Percentiles rank a stretch among this genome's conserved stretches.
Conservation (phyloP, 2,888 invertebrate genomes). For the Tenthredo mesomela region DNA sequence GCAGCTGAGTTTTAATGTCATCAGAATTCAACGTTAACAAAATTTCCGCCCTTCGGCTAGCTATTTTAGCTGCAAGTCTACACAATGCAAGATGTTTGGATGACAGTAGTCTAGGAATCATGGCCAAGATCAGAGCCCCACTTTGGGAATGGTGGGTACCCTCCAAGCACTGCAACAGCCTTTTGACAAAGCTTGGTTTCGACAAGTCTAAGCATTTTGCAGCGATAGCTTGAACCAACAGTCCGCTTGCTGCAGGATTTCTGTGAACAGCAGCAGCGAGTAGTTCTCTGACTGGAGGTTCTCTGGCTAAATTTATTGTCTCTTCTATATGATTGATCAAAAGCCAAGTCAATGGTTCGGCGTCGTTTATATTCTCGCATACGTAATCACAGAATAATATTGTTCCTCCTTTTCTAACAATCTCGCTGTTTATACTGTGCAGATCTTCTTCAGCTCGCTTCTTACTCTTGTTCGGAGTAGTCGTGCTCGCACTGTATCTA, state of each 20-base stretch:
- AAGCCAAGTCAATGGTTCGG: conserved; percentile 88
- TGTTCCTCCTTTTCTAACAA: conserved; percentile 84
- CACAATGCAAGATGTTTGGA: conserved; percentile 85
- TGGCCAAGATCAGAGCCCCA: conserved; percentile 84
- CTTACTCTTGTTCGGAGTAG: conserved; percentile 64
- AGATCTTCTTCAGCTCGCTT: conserved; percentile 67
- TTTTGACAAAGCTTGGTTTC: conserved; percentile 85
- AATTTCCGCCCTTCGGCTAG: conserved; percentile 85
- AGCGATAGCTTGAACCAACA: conserved; percentile 86
- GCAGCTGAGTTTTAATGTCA: conserved; percentile 83
- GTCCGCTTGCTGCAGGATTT: conserved; percentile 84
- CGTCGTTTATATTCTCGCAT: conserved; percentile 85
- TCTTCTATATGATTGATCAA: conserved; percentile 86
- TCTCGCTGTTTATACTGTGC: conserved; percentile 81
- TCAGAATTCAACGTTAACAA: conserved; percentile 83
- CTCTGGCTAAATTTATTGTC: conserved; percentile 83
- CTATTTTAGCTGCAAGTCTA: conserved; percentile 86
- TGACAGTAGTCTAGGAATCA: conserved; percentile 84
- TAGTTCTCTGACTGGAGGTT: conserved; percentile 84
- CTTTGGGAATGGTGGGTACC: conserved; percentile 86
- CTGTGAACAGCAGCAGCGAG: conserved; percentile 81
- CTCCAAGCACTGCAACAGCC: conserved; percentile 85
- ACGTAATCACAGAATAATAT: conserved; percentile 90
- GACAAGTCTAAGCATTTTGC: conserved; percentile 80
- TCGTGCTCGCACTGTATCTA: conserved; percentile 8